phyloP scores from a whole-genome alignment of 2,113 vertebrate species.

The Ivindomyrus marchei region DNA sequence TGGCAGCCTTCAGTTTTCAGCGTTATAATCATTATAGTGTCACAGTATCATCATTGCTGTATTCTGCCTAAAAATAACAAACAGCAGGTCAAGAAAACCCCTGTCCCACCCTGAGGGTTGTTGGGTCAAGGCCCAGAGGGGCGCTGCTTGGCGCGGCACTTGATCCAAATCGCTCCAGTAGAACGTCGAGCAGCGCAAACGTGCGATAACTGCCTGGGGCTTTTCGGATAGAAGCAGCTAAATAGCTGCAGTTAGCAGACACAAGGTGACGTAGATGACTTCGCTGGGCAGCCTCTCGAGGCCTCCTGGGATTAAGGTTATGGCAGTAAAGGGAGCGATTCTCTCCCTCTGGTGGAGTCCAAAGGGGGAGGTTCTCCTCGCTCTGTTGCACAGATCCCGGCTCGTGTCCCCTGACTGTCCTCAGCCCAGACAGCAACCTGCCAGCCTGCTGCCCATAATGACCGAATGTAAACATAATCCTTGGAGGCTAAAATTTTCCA shows the following conservation, averaged over 20 bases:
- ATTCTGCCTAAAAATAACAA: neutral
- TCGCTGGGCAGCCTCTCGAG: neutral
- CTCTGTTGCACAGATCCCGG: neutral
- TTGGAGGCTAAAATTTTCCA: neutral
- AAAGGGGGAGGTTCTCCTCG: neutral
- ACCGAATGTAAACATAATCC: neutral
- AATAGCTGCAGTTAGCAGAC: neutral
- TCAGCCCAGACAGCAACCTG: neutral
- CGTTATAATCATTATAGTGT: neutral
- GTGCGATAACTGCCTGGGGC: neutral
- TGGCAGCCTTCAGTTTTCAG: neutral
- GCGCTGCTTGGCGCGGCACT: neutral
- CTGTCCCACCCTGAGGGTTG: neutral
- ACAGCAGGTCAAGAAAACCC: neutral
- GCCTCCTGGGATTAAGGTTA: neutral
- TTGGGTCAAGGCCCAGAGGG: neutral
- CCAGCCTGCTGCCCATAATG: neutral
- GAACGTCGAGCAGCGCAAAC: neutral
- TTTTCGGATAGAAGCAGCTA: neutral
- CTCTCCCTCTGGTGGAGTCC: neutral
- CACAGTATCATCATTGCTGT: neutral
- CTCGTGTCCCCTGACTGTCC: neutral
- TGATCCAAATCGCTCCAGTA: neutral
- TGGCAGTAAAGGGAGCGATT: neutral
- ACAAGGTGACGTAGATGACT: neutral